Conservation (phyloP, 1,140 invertebrate genomes). For the Dreissena rostriformis region DNA sequence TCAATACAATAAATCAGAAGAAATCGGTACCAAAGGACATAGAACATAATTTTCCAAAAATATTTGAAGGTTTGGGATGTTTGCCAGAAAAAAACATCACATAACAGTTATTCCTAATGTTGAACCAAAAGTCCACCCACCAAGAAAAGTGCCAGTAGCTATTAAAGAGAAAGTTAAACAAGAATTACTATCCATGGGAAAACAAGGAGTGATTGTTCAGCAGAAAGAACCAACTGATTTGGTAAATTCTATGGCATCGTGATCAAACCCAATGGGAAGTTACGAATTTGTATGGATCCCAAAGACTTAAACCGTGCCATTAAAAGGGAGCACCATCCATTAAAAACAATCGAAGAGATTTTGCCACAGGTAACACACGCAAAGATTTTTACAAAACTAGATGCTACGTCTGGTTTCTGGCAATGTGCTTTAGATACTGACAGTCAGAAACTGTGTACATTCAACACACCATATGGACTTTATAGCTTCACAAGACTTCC, state of each 20-base stretch:
- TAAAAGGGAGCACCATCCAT: conserved; percentile 64
- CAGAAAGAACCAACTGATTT: conserved; percentile 56
- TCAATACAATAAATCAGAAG: no score
- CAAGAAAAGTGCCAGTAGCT: conserved; percentile 44
- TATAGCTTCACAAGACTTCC: conserved; percentile 76
- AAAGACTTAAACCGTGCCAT: conserved; percentile 81
- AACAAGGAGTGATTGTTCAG: conserved; percentile 42
- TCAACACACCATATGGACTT: conserved; percentile 76
- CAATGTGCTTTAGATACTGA: conserved; percentile 79
- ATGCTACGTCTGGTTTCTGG: conserved; percentile 73
- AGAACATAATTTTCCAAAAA: no score
- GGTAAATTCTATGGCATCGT: conserved; percentile 57
- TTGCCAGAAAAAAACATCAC: no score
- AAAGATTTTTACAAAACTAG: conserved; percentile 56
- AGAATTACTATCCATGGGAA: conserved; percentile 47
- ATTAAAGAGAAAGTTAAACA: conserved; percentile 58
- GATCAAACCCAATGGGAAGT: conserved; percentile 62
- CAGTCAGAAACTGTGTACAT: conserved; percentile 65
- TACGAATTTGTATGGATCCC: conserved; percentile 83
- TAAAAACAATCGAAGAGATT: conserved; percentile 59
- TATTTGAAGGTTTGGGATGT: no score
- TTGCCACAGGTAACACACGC: conserved; percentile 33
- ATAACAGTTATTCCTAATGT: conserved; percentile 33
- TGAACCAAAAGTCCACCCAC: conserved; percentile 34
- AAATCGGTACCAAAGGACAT: no score